Evolutionary conservation across 2,888 invertebrate genomes (phyloP).

Genomic region (Gymnoscelis rufifasciata): DNA sequence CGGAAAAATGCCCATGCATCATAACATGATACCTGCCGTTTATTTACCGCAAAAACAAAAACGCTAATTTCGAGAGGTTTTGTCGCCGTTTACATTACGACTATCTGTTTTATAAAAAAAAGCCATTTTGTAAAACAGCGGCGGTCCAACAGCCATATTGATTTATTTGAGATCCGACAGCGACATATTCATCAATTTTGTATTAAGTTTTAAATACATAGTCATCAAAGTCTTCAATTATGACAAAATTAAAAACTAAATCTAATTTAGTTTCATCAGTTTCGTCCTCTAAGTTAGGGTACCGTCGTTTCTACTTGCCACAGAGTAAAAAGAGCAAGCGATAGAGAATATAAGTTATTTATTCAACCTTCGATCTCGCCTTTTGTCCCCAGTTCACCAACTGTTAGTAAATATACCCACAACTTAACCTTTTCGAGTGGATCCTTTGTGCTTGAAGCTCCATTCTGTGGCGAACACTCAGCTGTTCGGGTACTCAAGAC

Average conservation of each 20-base stretch:
- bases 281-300: not conserved
- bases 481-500: conserved; percentile 10
- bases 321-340: conserved; percentile 1
- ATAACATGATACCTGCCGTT: too few species aligned
- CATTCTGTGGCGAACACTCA: conserved; percentile 13
- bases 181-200: too few species aligned
- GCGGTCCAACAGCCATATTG: too few species aligned
- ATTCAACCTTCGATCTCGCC: not conserved
- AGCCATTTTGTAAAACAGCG: too few species aligned
- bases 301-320: not conserved
- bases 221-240: not conserved
- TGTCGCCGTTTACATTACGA: too few species aligned
- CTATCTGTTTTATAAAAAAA: too few species aligned
- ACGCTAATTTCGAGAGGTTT: too few species aligned
- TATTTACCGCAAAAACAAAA: too few species aligned
- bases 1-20: too few species aligned
- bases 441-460: conserved; percentile 24
- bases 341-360: not conserved
- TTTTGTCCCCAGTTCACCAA: conserved; percentile 15
- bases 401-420: conserved; percentile 32
- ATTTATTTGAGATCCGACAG: too few species aligned
- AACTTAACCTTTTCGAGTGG: conserved; percentile 26
- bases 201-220: too few species aligned
- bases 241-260: too few species aligned
- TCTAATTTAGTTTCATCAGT: not conserved